phyloP scores from a whole-genome alignment of 2,888 invertebrate genomes.

The Leptopterna dolabrata region DNA sequence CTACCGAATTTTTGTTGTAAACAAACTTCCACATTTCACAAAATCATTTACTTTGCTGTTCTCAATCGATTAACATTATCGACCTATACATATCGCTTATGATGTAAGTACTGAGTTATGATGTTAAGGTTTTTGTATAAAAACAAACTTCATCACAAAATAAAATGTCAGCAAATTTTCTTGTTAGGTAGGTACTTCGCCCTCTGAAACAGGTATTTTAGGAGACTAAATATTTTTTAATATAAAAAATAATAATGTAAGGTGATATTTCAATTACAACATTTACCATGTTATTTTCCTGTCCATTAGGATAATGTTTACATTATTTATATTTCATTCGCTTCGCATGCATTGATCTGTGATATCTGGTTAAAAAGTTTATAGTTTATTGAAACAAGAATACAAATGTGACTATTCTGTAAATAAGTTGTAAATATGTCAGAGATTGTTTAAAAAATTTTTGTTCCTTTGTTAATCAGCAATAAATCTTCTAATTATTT shows the following conservation, averaged over 20 bases:
- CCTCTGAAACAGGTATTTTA: neutral
- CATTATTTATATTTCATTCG: constrained; percentile 36
- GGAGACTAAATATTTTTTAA: constrained; percentile 15
- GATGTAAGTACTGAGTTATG: neutral
- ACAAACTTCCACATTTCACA: neutral
- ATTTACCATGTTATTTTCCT: constrained; percentile 15
- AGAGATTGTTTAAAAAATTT: neutral
- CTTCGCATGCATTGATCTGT: constrained; percentile 52
- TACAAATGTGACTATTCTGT: constrained; percentile 1
- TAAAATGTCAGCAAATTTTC: neutral
- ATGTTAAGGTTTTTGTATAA: neutral
- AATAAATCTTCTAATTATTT: constrained; percentile 49
- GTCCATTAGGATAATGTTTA: constrained; percentile 30
- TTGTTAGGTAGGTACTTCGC: neutral
- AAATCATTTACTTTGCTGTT: neutral
- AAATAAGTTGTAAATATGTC: constrained; percentile 41
- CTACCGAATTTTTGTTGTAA: neutral
- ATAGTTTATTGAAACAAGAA: constrained; percentile 20
- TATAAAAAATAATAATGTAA: neutral
- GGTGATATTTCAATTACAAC: constrained; percentile 16
- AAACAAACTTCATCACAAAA: neutral
- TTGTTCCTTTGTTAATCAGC: constrained; percentile 45
- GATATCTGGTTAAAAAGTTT: constrained; percentile 27
- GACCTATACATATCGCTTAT: neutral
- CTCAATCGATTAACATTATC: neutral